Conservation (phyloP, 2,113 vertebrate species). For the Hepsetus odoe region DNA sequence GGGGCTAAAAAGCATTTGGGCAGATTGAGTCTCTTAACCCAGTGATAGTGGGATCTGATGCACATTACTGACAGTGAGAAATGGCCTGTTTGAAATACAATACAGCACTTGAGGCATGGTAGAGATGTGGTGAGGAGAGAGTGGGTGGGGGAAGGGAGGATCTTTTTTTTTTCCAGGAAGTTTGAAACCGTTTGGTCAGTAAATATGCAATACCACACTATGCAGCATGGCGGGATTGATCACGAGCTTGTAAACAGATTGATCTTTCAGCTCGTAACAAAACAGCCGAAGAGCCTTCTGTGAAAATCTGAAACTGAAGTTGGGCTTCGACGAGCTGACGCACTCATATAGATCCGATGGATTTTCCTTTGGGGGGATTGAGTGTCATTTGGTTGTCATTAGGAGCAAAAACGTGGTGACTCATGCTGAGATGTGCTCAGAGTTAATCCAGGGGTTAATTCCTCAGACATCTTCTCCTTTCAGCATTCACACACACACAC, state of each 20-base stretch:
- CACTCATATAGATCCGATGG: neutral
- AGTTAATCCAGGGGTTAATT: neutral
- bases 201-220: slow-evolving; percentile 5
- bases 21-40: slow-evolving; percentile 74
- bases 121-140: slow-evolving; percentile 53
- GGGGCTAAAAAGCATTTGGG: slow-evolving; percentile 74
- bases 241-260: slow-evolving; percentile 23
- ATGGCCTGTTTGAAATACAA: slow-evolving; percentile 77
- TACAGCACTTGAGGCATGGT: slow-evolving; percentile 66
- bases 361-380: slow-evolving; percentile 8
- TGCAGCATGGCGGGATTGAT: slow-evolving; percentile 32
- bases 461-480: neutral
- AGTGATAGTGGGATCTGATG: slow-evolving; percentile 73
- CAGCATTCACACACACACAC: neutral
- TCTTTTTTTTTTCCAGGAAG: slow-evolving; percentile 46
- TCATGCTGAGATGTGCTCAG: slow-evolving; percentile 15
- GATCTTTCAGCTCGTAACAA: slow-evolving; percentile 19
- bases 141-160: neutral
- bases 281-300: neutral
- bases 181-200: slow-evolving; percentile 37
- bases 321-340: neutral
- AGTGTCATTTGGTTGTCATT: slow-evolving; percentile 32
- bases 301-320: slow-evolving; percentile 26
- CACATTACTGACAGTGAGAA: slow-evolving; percentile 80
- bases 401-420: slow-evolving; percentile 1